Conservation (phyloP, 2,888 invertebrate genomes). For the Thymelicus acteon region DNA sequence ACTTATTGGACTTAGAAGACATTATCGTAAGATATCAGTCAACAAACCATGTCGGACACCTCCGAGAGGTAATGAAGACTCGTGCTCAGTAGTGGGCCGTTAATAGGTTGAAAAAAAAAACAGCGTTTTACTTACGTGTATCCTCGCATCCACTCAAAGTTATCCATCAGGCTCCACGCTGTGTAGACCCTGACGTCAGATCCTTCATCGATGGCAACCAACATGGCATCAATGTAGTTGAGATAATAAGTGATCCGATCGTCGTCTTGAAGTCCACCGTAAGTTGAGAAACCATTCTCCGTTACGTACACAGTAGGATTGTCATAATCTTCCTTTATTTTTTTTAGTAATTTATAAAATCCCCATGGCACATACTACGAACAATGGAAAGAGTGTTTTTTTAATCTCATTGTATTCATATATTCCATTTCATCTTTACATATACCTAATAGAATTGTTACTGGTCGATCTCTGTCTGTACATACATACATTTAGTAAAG, state of each 20-base stretch:
- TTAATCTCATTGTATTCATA: too few species aligned
- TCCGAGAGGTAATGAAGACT: too few species aligned
- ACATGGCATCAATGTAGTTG: slow-evolving; percentile 64
- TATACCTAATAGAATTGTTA: too few species aligned
- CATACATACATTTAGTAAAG: background rate
- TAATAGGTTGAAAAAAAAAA: background rate
- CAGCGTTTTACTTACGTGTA: slow-evolving; percentile 65
- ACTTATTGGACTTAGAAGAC: too few species aligned
- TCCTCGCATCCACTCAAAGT: slow-evolving; percentile 86
- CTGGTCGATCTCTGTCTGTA: too few species aligned
- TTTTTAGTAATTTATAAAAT: slow-evolving; percentile 79
- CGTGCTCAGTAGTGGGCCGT: too few species aligned
- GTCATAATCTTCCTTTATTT: slow-evolving; percentile 72
- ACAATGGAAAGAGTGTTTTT: background rate
- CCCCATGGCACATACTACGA: slow-evolving; percentile 79
- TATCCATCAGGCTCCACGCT: slow-evolving; percentile 86
- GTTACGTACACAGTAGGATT: slow-evolving; percentile 82
- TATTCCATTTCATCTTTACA: too few species aligned
- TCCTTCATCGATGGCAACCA: slow-evolving; percentile 73
- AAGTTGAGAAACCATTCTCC: slow-evolving; percentile 79
- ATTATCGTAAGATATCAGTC: too few species aligned
- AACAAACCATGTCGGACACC: too few species aligned
- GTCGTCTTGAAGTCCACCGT: slow-evolving; percentile 63
- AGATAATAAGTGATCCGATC: slow-evolving; percentile 66
- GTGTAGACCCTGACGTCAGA: slow-evolving; percentile 78